A percentile compares a stretch with the other conserved stretches of the same genome.
phyloP scores from a whole-genome alignment of 2,113 vertebrate species.

The Aegotheles bennettii region DNA sequence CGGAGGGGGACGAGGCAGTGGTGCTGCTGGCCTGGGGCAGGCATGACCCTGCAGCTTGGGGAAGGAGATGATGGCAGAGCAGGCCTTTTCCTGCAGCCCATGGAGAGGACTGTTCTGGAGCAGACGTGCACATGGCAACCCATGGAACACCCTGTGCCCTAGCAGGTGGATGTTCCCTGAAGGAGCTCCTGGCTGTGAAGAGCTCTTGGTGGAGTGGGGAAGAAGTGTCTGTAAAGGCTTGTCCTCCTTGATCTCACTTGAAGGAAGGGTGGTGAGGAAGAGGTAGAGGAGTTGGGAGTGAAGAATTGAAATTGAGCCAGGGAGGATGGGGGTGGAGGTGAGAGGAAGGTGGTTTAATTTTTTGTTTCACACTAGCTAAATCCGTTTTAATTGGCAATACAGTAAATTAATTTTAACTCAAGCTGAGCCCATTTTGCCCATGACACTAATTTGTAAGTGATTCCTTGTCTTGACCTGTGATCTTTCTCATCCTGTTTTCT shows the following conservation, averaged over 20 bases:
- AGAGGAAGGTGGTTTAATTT: background rate
- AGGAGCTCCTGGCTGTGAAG: background rate
- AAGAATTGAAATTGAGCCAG: background rate
- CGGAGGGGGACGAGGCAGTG: background rate
- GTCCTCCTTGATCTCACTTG: accelerated
- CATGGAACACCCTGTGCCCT: accelerated
- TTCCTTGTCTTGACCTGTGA: background rate
- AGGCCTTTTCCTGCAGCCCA: background rate
- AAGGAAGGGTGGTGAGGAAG: too few relatives aligned
- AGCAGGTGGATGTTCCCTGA: background rate
- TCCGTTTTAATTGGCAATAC: background rate
- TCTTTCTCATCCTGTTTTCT: background rate
- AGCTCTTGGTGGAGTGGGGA: background rate
- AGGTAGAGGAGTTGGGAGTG: background rate
- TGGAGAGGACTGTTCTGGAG: background rate
- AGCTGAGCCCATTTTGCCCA: accelerated
- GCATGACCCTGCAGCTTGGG: too few relatives aligned
- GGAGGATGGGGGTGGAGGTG: background rate
- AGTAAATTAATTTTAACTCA: background rate
- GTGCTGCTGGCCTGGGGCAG: accelerated
- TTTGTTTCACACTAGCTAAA: background rate
- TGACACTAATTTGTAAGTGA: too few relatives aligned
- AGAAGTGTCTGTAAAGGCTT: accelerated
- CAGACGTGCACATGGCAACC: accelerated
- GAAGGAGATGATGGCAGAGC: accelerated